Conservation (phyloP, 2,888 invertebrate species). For the Cylloceria caligata region DNA sequence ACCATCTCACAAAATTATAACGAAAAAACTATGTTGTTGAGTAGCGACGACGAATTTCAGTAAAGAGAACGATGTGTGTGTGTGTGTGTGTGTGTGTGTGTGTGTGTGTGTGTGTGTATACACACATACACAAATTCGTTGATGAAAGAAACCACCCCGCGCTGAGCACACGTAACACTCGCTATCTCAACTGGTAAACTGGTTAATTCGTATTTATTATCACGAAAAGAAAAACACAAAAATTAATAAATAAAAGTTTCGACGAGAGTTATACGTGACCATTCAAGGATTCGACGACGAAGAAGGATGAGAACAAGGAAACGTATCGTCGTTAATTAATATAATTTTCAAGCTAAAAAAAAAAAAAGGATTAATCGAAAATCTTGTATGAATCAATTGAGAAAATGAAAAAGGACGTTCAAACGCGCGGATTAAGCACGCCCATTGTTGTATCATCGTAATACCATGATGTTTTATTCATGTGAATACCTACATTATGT, state of each 20-base stretch:
- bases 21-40: constrained; percentile 97
- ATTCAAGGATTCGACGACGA: constrained; percentile 56
- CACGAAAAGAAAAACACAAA: constrained; percentile 33
- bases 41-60: constrained; percentile 98
- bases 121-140: constrained; percentile 24
- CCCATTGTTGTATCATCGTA: constrained; percentile 65
- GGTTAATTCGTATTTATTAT: constrained; percentile 5
- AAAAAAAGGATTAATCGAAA: constrained; percentile 13
- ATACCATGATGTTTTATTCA: constrained; percentile 77
- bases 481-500: constrained; percentile 78
- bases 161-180: constrained; percentile 49
- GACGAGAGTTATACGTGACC: constrained; percentile 32
- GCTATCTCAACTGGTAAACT: constrained; percentile 59
- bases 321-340: constrained; percentile 46
- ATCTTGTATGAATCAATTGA: constrained; percentile 12
- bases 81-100: constrained; percentile 23
- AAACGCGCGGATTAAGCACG: constrained; percentile 22
- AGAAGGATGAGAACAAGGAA: constrained; percentile 28
- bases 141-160: constrained; percentile 24
- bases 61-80: constrained; percentile 82
- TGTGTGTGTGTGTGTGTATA: constrained; percentile 44
- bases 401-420: constrained; percentile 17
- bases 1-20: constrained; percentile 95
- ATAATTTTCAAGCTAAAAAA: constrained; percentile 41
- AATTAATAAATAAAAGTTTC: constrained; percentile 20